Evolutionary conservation across 1,140 invertebrate species (phyloP), one percentile per base, ranked within the genome.

Genomic region (Diabrotica virgifera): DNA sequence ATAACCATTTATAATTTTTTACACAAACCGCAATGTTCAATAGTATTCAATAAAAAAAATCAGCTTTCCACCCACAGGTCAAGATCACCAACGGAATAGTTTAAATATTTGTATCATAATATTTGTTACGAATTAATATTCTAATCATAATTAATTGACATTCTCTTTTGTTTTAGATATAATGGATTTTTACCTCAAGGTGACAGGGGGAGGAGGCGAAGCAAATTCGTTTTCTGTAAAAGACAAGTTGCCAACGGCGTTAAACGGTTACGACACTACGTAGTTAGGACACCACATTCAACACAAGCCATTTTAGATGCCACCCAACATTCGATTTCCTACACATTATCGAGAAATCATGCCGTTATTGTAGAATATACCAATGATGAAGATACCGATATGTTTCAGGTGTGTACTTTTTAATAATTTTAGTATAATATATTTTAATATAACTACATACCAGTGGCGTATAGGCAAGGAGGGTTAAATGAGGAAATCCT

Each of bases 361-460:
- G 95, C 96, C 59, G 94, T 98, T 70, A 97, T 99, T 75, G 96
- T 98, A 12, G 96, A 98, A 81, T 99, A 98, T 81, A 92, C 90
- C 68, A 90, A 90, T 74, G 96, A 98, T 80, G 88, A 92, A 62
- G 90, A 95, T 76, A 98, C 94, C 40, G 97, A 98, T 80, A 98
- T 99, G 96, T 98, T 98, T 83, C 96, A 99, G 86, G 94, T 95
- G 81, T 84, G 81, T 72, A 54, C 50, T 37, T 8, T 58, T 38
- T 2, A 13, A 24, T 24, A 55, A 10, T 13, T 35, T 13, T 54
- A 9, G 5, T 54, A 35, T 11, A 13, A 10, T 54, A 54, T 2
- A 54, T 6, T 54, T 53, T 7, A 24, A 12, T 53, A 53, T 53
- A 12, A 6, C 12, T 53, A 24, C 52, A 7, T 24, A 53, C 7